These are phyloP conservation scores for Haliclystus octoradiatus DNA, from an alignment of 30 jellyfish, hydroid and myxozoan species.

Conservation along the genomic window DNA sequence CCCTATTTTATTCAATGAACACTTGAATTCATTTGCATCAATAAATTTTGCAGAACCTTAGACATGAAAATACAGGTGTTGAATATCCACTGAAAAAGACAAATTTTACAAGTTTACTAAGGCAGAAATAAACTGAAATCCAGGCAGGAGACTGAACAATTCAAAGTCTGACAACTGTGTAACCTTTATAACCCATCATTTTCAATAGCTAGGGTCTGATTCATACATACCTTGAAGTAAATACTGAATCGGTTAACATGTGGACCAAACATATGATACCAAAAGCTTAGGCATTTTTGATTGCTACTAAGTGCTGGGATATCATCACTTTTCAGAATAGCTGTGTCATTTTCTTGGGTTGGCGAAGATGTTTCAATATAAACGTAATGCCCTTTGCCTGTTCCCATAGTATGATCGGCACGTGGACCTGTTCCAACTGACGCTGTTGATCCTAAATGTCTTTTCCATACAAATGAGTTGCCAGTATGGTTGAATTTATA, in stretches of 20 bases:
- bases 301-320: slow-evolving; percentile 49
- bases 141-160: no score
- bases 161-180: no score
- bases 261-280: slow-evolving; percentile 99
- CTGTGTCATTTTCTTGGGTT: slow-evolving; percentile 74
- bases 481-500: slow-evolving; percentile 55
- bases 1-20: no score
- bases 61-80: no score
- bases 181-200: no score
- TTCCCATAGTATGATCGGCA: slow-evolving; percentile 74
- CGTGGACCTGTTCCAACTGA: slow-evolving; percentile 93
- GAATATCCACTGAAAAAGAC: no score
- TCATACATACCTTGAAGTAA: slow-evolving; percentile 34
- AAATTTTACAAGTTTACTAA: no score
- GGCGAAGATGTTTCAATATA: slow-evolving; percentile 92
- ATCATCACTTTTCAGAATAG: slow-evolving; percentile 60
- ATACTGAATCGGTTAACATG: slow-evolving; percentile 76
- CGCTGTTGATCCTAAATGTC: slow-evolving; percentile 83
- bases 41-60: no score
- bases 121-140: no score
- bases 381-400: slow-evolving; percentile 74
- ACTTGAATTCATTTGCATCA: no score
- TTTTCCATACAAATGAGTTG: slow-evolving; percentile 45
- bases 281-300: slow-evolving; percentile 80
- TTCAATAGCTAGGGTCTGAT: no score